Conservation (phyloP, 2,113 vertebrate species). For the Prionailurus viverrinus region DNA sequence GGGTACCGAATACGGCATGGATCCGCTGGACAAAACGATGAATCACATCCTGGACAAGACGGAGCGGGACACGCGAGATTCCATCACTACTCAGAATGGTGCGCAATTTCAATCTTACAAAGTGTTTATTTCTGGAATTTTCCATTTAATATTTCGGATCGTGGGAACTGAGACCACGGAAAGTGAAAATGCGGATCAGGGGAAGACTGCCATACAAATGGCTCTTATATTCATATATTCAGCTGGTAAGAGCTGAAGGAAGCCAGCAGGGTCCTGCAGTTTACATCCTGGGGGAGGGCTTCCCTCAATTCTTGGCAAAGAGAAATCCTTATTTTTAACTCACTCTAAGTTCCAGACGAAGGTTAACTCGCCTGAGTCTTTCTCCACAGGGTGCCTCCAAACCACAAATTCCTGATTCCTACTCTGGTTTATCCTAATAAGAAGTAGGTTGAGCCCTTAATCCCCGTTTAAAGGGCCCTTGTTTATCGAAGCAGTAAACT, state of each 20-base stretch:
- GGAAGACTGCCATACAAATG: not conserved
- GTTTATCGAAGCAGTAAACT: constrained; percentile 64
- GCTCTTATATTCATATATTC: not conserved
- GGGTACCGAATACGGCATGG: accelerated
- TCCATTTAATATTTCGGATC: not conserved
- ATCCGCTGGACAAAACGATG: not conserved
- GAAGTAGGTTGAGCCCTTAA: constrained; percentile 67
- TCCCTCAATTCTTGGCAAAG: not conserved
- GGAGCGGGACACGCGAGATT: accelerated
- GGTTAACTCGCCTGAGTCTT: not conserved
- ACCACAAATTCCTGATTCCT: constrained; percentile 71
- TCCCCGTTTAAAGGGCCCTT: constrained; percentile 67
- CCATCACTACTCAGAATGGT: not conserved
- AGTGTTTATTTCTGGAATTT: not conserved
- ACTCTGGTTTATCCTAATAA: constrained; percentile 71
- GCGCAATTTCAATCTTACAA: not conserved
- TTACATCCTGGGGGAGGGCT: not conserved
- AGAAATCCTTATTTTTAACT: constrained; percentile 33
- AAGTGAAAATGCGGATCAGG: not conserved
- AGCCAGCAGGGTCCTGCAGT: not conserved
- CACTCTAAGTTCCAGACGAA: constrained; percentile 25
- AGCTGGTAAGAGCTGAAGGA: not conserved
- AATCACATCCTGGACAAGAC: not conserved
- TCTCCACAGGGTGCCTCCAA: constrained; percentile 45
- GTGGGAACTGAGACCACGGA: not conserved